Conservation (phyloP, 1,140 invertebrate genomes). For the Homarus americanus region DNA sequence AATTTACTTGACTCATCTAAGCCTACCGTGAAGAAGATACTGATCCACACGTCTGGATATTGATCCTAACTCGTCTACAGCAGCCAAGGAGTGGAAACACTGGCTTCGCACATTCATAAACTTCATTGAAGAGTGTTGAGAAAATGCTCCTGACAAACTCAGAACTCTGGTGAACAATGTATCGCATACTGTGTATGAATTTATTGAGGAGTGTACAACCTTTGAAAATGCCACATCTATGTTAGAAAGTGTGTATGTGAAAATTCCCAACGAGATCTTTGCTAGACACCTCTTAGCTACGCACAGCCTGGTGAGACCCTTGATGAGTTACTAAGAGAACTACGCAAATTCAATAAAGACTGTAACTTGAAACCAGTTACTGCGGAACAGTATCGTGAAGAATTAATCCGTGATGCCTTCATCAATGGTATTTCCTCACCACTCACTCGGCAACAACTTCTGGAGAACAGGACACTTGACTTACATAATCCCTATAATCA, state of each 20-base stretch:
- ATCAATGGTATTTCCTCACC: neutral
- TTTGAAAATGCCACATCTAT: neutral
- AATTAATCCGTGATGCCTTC: conserved; percentile 25
- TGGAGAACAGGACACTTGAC: conserved; percentile 29
- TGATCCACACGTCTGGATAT: neutral
- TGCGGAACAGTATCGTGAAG: conserved; percentile 33
- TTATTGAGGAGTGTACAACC: neutral
- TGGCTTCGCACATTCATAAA: conserved; percentile 18
- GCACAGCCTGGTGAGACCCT: no score
- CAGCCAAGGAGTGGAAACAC: conserved; percentile 39
- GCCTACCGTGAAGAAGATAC: neutral
- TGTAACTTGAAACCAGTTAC: no score
- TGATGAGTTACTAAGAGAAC: no score
- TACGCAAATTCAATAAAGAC: no score
- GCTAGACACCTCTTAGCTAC: no score
- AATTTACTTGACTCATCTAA: neutral
- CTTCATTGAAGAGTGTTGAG: conserved; percentile 26
- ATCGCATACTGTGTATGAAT: neutral
- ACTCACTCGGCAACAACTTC: conserved; percentile 9
- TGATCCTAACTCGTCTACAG: conserved; percentile 23
- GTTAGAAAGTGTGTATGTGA: conserved; percentile 7
- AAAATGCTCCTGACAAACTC: conserved; percentile 1
- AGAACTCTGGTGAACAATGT: conserved; percentile 28
- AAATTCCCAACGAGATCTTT: conserved; percentile 33
- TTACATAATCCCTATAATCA: conserved; percentile 30